Percentiles rank a stretch among this genome's conserved stretches.
These are phyloP conservation scores for Raillietiella orientalis DNA, from an alignment of 2,888 invertebrate species.

Conservation along the genomic window DNA sequence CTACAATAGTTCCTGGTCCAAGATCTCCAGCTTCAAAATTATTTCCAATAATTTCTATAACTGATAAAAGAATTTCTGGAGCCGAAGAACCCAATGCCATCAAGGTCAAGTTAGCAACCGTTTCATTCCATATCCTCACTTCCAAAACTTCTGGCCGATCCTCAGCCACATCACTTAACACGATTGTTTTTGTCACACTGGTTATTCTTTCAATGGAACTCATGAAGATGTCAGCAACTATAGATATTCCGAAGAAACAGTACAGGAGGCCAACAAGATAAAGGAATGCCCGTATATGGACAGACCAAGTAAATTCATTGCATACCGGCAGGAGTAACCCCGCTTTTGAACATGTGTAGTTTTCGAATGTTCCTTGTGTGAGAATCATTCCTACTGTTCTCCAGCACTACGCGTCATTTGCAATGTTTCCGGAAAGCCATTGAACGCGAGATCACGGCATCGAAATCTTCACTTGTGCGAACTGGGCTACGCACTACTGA, in stretches of 20 bases:
- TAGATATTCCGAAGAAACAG: conserved; percentile 21
- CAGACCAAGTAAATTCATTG: conserved; percentile 16
- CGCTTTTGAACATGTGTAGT: conserved; percentile 8
- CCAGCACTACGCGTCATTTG: too few relatives aligned
- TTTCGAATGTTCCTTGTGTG: too few relatives aligned
- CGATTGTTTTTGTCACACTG: conserved; percentile 16
- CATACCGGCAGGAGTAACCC: conserved; percentile 16
- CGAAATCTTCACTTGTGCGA: too few relatives aligned
- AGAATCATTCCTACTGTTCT: too few relatives aligned
- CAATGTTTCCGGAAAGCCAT: too few relatives aligned
- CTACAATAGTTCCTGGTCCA: conserved; percentile 22
- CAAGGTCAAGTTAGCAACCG: conserved; percentile 21
- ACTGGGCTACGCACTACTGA: too few relatives aligned
- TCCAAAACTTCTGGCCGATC: conserved; percentile 16
- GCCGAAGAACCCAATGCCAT: conserved; percentile 22
- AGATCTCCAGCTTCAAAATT: conserved; percentile 15
- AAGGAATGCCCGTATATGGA: conserved; percentile 12
- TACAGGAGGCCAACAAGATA: conserved; percentile 18
- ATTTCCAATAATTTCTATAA: conserved; percentile 17
- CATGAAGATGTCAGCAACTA: conserved; percentile 24
- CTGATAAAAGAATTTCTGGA: conserved; percentile 20
- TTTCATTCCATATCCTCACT: conserved; percentile 18
- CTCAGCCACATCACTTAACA: conserved; percentile 10
- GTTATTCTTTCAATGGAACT: conserved; percentile 22
- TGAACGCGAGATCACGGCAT: too few relatives aligned